phyloP scores from a whole-genome alignment of 2,113 vertebrate genomes.

The Microtus richardsoni region DNA sequence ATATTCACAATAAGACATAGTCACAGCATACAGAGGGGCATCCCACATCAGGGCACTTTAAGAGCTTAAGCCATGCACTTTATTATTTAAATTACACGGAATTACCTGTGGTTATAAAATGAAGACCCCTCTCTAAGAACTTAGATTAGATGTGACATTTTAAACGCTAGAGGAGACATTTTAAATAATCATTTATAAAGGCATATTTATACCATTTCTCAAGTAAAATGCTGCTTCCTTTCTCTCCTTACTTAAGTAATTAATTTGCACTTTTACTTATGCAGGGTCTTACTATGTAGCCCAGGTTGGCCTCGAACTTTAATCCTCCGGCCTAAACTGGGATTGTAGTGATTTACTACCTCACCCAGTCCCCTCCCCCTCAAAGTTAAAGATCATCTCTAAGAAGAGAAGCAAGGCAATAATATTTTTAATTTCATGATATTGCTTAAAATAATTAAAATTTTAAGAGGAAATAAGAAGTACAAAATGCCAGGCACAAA shows the following conservation, averaged over 20 bases:
- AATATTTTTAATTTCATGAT: conserved; percentile 1
- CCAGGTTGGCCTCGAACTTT: not conserved
- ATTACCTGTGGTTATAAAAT: not conserved
- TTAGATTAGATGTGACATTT: not conserved
- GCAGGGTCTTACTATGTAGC: not conserved
- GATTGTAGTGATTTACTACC: not conserved
- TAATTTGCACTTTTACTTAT: not conserved
- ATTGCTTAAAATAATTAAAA: conserved; percentile 31
- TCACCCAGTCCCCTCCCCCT: not conserved
- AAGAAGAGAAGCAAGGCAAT: not conserved
- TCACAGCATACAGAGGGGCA: too few species aligned
- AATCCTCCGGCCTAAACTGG: not conserved
- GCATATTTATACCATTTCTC: not conserved
- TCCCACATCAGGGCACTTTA: too few species aligned
- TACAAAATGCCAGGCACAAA: not conserved
- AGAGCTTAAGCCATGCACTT: not conserved
- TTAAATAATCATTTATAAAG: not conserved
- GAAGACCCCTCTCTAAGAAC: not conserved
- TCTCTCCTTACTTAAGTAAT: not conserved
- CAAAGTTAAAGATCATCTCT: conserved; percentile 32
- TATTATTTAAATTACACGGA: not conserved
- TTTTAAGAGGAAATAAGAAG: not conserved
- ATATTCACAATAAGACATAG: too few species aligned
- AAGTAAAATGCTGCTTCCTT: not conserved
- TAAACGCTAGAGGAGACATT: not conserved